Conservation (phyloP, 2,797 vertebrate genomes). For the Podargus strigoides region DNA sequence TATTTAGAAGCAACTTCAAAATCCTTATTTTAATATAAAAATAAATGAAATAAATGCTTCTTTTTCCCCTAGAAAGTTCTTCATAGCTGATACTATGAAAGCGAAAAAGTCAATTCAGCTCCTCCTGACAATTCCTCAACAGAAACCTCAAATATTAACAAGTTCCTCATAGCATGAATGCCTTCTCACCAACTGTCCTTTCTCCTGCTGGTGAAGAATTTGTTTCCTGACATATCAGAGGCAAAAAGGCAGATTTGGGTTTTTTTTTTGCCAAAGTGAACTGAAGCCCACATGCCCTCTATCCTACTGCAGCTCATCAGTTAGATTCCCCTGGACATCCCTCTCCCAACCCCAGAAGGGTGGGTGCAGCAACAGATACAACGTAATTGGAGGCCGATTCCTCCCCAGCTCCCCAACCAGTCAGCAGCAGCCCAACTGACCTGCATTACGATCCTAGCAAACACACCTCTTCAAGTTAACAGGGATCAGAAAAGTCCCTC, state of each 20-base stretch:
- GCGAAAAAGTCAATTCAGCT: background rate
- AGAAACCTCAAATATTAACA: constrained; percentile 19
- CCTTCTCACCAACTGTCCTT: background rate
- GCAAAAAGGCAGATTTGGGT: background rate
- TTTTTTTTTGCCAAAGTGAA: background rate
- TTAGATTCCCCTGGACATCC: background rate
- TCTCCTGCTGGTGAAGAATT: background rate
- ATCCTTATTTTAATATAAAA: background rate
- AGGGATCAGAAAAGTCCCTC: background rate
- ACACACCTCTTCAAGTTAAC: background rate
- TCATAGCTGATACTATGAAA: background rate
- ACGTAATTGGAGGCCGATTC: background rate
- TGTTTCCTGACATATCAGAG: background rate
- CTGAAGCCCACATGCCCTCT: background rate
- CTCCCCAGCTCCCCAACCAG: background rate
- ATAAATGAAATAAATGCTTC: background rate
- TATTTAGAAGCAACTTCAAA: background rate
- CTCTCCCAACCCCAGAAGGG: background rate
- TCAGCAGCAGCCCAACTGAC: background rate
- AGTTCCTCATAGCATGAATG: background rate
- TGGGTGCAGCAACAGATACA: background rate
- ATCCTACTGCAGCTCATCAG: background rate
- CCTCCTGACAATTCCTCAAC: background rate
- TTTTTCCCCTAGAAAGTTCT: background rate
- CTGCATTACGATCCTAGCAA: background rate